Conservation (phyloP, 2,797 vertebrate species). For the Botia almorhae region DNA sequence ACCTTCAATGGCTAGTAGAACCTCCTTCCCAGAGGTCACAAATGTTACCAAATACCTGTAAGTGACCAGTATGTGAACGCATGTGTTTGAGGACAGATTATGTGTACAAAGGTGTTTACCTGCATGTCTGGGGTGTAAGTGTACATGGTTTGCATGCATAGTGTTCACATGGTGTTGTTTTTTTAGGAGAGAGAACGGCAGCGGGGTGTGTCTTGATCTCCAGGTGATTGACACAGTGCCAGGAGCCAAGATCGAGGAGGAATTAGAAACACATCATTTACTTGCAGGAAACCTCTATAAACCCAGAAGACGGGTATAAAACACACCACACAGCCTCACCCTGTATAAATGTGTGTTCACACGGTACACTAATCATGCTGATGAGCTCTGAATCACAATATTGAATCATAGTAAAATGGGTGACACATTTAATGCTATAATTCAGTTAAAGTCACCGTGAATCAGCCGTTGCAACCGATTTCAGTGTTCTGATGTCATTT, state of each 20-base stretch:
- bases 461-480: too few relatives aligned
- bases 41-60: slow-evolving; percentile 96
- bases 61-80: slow-evolving; percentile 82
- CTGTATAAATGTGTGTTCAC: too few relatives aligned
- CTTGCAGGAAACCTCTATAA: slow-evolving; percentile 93
- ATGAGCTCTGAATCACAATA: neutral
- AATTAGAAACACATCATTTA: slow-evolving; percentile 89
- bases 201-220: slow-evolving; percentile 92
- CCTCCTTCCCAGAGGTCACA: slow-evolving; percentile 90
- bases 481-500: too few relatives aligned
- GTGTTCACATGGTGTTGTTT: neutral
- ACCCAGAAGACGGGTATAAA: slow-evolving; percentile 85
- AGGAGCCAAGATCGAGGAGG: slow-evolving; percentile 90
- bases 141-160: neutral
- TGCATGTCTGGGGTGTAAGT: too few relatives aligned
- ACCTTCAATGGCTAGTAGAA: slow-evolving; percentile 92
- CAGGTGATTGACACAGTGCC: slow-evolving; percentile 93
- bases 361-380: too few relatives aligned
- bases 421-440: neutral
- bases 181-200: slow-evolving; percentile 90
- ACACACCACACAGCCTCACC: slow-evolving; percentile 5
- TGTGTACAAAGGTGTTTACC: slow-evolving; percentile 9
- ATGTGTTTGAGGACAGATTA: neutral
- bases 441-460: too few relatives aligned
- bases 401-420: neutral